Evolutionary conservation across 2,888 invertebrate genomes (phyloP).

Genomic region (Escarpia spicata): DNA sequence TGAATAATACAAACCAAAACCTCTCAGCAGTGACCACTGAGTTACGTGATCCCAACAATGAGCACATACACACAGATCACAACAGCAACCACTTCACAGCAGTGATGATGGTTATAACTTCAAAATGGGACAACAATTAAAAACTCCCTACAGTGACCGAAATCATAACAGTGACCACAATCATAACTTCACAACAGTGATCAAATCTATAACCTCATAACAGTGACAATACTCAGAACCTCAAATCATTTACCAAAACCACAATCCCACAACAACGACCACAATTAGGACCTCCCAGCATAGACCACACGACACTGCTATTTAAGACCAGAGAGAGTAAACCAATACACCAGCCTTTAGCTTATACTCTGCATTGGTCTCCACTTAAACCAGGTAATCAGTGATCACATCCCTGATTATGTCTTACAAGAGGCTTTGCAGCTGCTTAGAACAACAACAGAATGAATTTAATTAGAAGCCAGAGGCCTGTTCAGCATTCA

Average conservation of each 20-base stretch:
- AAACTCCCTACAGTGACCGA: neutral
- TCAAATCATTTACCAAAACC: neutral
- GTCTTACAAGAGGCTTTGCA: constrained; percentile 16
- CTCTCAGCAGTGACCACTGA: no score
- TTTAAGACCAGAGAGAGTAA: neutral
- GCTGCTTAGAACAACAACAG: neutral
- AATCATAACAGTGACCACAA: neutral
- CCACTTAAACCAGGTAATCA: neutral
- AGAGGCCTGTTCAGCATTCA: neutral
- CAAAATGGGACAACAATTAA: no score
- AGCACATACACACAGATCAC: no score
- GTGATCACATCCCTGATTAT: neutral
- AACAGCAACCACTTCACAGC: no score
- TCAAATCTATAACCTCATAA: neutral
- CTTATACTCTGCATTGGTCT: neutral
- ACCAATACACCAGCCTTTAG: no score
- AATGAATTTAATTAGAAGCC: neutral
- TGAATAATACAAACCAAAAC: neutral
- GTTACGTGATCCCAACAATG: no score
- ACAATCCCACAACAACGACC: neutral
- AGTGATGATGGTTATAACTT: no score
- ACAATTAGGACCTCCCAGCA: neutral
- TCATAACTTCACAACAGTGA: neutral
- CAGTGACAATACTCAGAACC: neutral
- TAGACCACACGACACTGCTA: neutral